Evolutionary conservation across 2,113 vertebrate species (phyloP), one percentile per base, ranked within the genome.

Genomic region (Aramus guarauna): DNA sequence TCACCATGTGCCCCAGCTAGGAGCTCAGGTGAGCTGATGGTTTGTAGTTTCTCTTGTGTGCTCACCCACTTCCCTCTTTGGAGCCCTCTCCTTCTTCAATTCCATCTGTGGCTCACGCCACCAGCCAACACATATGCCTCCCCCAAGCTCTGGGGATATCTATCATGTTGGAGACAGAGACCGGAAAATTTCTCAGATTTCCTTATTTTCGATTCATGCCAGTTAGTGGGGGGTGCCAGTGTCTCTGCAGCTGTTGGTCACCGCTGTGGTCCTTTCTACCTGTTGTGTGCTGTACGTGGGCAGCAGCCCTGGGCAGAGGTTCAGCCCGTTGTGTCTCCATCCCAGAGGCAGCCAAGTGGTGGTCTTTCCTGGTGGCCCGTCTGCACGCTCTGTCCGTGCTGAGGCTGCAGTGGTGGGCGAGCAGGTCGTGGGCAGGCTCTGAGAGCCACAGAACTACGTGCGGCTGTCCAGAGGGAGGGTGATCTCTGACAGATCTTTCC

Each of bases 341-440:
- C 55, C 26, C 48, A 3, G 3, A 30, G 39, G 34, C 39, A 87
- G 68, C 22, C 26, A 30, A 43, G 47, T 0, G 0, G 22, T 39
- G 30, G 20, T 4, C 37, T 55, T 41, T 63, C 18, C 30, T 47
- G 41, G 18, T 43, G 62, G 43, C 5, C 27, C 5, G 11, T 86
- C 89, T 34, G 47, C 12, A 17, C 1, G 2, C 15, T 47, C 30
- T 77, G 69, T n/a, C 37, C 10, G 0, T 0, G 0, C 30, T 34
- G 53, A 66, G 34, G 23, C 24, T 63, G 36, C 66, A 67, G 66
- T 3, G 3, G 20, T 50, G n/a, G 20, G 14, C 22, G 29, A 62
- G 45, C 1, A 5, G 45, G 41, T 75, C 3, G 0, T 27, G 39
- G 32, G 14, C 32, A 39, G 66, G 47, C 39, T 55, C 30, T 41